Percentiles rank a stretch among this genome's conserved stretches.
phyloP scores from a whole-genome alignment of 2,888 invertebrate species.

The Tenthredo amoena region DNA sequence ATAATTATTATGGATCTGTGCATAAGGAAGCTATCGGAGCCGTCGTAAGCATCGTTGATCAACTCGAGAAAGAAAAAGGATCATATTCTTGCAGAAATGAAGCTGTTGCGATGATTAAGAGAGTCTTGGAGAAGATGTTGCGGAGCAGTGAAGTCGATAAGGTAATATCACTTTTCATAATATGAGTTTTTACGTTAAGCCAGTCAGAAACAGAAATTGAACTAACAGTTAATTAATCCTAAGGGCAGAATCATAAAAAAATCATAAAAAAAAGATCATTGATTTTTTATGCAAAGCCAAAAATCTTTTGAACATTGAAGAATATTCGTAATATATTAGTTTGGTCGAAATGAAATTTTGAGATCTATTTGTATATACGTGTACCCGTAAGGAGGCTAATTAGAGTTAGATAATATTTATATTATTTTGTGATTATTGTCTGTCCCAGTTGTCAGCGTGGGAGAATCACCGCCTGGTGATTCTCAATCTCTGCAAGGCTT shows the following conservation, averaged over 20 bases:
- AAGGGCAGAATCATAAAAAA: not conserved
- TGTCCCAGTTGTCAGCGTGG: slow-evolving; percentile 55
- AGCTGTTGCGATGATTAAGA: slow-evolving; percentile 16
- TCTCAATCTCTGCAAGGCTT: slow-evolving; percentile 59
- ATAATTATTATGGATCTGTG: slow-evolving; percentile 78
- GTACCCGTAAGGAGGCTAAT: not conserved
- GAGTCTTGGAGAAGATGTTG: slow-evolving; percentile 35
- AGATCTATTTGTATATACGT: too few species aligned
- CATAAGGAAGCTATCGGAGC: slow-evolving; percentile 59
- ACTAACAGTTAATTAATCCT: not conserved
- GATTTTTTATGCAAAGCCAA: too few species aligned
- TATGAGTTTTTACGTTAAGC: not conserved
- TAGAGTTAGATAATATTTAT: not conserved
- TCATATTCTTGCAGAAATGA: slow-evolving; percentile 42
- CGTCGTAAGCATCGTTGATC: slow-evolving; percentile 57
- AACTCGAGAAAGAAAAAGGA: slow-evolving; percentile 54
- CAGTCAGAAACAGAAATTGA: not conserved
- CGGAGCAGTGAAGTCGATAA: slow-evolving; percentile 10
- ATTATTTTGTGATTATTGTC: not conserved
- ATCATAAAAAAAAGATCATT: not conserved
- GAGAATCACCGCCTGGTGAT: slow-evolving; percentile 58
- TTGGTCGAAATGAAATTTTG: not conserved
- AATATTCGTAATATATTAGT: not conserved
- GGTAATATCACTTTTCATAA: not conserved
- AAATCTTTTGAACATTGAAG: too few species aligned